Percentiles rank a stretch among this genome's conserved stretches.
phyloP scores from a whole-genome alignment of 2,888 invertebrate genomes.

The Congeria kusceri region DNA sequence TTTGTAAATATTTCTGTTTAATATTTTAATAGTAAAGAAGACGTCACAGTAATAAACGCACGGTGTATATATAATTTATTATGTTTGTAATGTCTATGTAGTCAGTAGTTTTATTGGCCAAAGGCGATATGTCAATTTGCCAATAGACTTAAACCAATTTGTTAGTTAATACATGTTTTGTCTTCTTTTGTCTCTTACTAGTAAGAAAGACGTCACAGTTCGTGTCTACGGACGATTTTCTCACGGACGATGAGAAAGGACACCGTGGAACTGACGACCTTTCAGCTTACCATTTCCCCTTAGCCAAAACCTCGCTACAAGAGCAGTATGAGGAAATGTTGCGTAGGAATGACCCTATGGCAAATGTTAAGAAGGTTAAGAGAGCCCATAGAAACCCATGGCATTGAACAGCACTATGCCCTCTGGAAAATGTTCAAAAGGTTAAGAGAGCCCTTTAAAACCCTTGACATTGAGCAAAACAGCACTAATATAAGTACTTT shows the following conservation, averaged over 20 bases:
- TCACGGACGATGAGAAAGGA: slow-evolving; percentile 30
- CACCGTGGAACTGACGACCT: not conserved
- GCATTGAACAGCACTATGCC: slow-evolving; percentile 4
- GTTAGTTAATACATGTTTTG: no score
- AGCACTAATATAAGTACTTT: no score
- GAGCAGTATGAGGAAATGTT: slow-evolving; percentile 39
- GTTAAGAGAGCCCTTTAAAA: not conserved
- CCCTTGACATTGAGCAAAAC: not conserved
- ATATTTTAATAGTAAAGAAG: no score
- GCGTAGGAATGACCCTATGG: slow-evolving; percentile 7
- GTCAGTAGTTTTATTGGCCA: no score
- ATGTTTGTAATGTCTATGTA: no score
- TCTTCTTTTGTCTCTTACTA: slow-evolving; percentile 22
- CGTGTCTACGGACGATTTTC: slow-evolving; percentile 33
- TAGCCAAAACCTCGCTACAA: slow-evolving; percentile 17
- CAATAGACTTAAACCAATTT: no score
- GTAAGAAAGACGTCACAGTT: slow-evolving; percentile 42
- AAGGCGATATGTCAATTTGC: no score
- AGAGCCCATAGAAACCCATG: slow-evolving; percentile 4
- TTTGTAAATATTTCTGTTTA: no score
- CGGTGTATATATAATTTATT: no score
- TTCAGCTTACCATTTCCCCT: slow-evolving; percentile 20
- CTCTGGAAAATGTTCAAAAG: slow-evolving; percentile 6
- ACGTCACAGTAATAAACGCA: no score
- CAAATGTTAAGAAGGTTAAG: slow-evolving; percentile 6